Base-by-base conservation (phyloP, 2,797 vertebrate species). In the Chrysocyon brachyurus region DNA sequence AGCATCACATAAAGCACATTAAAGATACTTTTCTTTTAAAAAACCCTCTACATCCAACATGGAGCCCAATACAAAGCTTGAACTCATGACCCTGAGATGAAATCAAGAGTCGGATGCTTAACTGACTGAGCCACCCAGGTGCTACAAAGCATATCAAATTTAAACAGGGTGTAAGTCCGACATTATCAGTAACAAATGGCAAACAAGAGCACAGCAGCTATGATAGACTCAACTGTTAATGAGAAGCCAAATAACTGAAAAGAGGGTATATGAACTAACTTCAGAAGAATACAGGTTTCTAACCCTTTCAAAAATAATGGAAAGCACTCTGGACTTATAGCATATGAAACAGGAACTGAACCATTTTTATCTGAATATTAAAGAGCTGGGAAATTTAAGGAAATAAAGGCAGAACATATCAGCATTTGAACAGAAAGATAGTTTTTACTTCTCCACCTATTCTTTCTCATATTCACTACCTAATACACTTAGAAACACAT, bases 311-410 rank as follows among this genome's bases (percentile, higher is more conserved):
- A 95, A 86, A 91, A 46, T 61, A 70, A 56, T 72, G 12, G n/a
- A 72, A 64, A 46, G 21, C 15, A 5, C 46, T 91, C 82, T 79
- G 22, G n/a, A 91, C 46, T 79, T 79, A 79, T 1, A 72, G 73
- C 63, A 91, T 3, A 0, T 84, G 59, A 57, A 90, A 90, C 36
- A 84, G 31, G 52, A 90, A 72, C 79, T 56, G 70, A 46, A 77
- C 1, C 2, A 28, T 28, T 94, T 83, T 77, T 84, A 94, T 94
- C 83, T 84, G 87, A 84, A 12, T 84, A 94, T 57, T 84, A 90
- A 90, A 77, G 4, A 36, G 22, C 22, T 59, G 31, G 52, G 57
- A 94, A 77, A 17, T 64, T 77, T 90, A 66, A 84, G 24, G 31
- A 90, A 84, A 84, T 10, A 66, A 22, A 94, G 31, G 40, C 78